Base-by-base conservation (phyloP, 1,140 invertebrate genomes). In the Drosophila ambigua region DNA sequence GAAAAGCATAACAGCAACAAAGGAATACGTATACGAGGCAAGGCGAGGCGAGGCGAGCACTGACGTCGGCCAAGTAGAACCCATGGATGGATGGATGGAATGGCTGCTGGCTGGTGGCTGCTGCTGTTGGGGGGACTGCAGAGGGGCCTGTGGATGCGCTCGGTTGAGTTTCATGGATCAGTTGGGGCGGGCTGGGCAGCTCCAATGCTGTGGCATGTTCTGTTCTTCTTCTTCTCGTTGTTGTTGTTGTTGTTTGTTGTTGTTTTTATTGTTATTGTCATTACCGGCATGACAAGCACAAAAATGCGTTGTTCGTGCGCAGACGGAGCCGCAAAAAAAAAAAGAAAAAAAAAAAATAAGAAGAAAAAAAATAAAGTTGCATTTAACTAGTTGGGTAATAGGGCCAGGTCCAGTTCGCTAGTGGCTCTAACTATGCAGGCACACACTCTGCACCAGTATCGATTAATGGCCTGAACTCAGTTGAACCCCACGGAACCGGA, bases 271-370 rank as follows among this genome's bases (percentile, higher is more conserved):
- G 74, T 62, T 82, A 71, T 43, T 80, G 73, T 90, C 87, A 90
- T 90, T 90, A 90, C 87, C 82, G 87, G 87, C 87, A 90, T 90
- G 87, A 90, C 87, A 90, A 90, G 81, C 87, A 82, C 78, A 85
- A 90, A 90, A 90, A 90, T 90, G 87, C 75, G 84, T 89, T 78
- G 68, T 74, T 78, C 63, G 72, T 80, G 72, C 77, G 79, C 72
- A 88, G 73, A 84, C 77, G 78, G 20, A 54, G 69, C 64, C 64
- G 69, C 74, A 55, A 77, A 80, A 64, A 82, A 69, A 59, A 35
- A 52, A 49, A 28, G 0, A 28, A 6, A 28, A 7, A 28, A 7
- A 60, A 62, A 39, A 48, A 28, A 57, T 16, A 16, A 16, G 16
- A 28, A 44, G 11, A 59, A 43, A 60, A 41, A 74, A 59, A 53